phyloP scores from a whole-genome alignment of 1,140 invertebrate species.

The Brachionus sp. region DNA sequence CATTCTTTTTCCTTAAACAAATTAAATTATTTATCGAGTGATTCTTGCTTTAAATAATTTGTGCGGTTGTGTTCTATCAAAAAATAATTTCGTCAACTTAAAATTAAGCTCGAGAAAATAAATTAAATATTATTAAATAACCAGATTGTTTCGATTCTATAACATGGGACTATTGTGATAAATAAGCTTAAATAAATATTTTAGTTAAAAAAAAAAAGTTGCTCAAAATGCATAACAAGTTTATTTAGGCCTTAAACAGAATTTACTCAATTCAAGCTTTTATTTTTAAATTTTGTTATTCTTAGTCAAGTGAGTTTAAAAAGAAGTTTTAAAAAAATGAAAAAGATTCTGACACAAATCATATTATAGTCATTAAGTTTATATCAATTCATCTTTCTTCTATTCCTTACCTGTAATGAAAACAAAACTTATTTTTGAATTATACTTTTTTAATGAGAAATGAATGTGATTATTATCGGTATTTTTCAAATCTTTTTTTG shows the following conservation, averaged over 20 bases:
- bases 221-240: not conserved
- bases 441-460: slow-evolving; percentile 18
- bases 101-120: not conserved
- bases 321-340: not conserved
- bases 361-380: not conserved
- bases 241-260: slow-evolving; percentile 21
- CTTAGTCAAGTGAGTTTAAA: not conserved
- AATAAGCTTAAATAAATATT: not conserved
- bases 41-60: not conserved
- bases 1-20: not conserved
- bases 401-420: slow-evolving; percentile 27
- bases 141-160: not conserved
- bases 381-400: slow-evolving; percentile 33
- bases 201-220: not conserved
- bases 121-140: slow-evolving; percentile 15
- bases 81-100: not conserved
- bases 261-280: not conserved
- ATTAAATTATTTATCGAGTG: slow-evolving; percentile 11
- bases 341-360: not conserved
- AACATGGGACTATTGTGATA: not conserved
- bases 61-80: not conserved
- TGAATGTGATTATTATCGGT: slow-evolving; percentile 36
- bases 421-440: slow-evolving; percentile 34
- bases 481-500: slow-evolving; percentile 10
- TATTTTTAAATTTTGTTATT: not conserved